Percentiles rank a stretch among this genome's conserved stretches.
Conservation (phyloP, 2,797 vertebrate species). For the Thunnus albacares region DNA sequence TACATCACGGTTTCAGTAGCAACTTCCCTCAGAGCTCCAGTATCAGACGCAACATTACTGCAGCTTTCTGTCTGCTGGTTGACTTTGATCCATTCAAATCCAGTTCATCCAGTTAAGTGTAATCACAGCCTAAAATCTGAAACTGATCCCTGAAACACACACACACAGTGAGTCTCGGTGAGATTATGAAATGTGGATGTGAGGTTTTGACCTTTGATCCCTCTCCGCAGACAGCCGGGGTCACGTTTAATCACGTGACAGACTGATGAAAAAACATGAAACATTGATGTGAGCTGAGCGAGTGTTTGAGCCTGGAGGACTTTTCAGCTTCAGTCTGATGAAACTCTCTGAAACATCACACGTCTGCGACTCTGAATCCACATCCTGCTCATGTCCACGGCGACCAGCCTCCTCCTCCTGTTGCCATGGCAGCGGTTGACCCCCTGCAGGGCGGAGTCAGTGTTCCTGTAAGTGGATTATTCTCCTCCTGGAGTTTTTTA, state of each 20-base stretch:
- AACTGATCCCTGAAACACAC: no score
- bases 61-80: no score
- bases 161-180: no score
- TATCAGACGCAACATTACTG: no score
- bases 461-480: slow-evolving; percentile 27
- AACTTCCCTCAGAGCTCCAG: no score
- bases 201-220: not conserved
- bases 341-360: slow-evolving; percentile 19
- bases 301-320: not conserved
- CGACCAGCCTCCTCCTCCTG: slow-evolving; percentile 5
- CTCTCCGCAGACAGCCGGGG: no score
- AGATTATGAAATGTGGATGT: no score
- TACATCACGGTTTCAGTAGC: no score
- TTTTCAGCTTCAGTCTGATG: slow-evolving; percentile 16
- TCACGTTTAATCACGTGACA: not conserved
- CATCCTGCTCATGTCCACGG: not conserved
- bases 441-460: not conserved
- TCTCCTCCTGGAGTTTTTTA: not conserved
- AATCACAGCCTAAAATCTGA: no score
- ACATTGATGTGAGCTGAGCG: not conserved
- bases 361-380: no score
- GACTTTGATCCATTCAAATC: no score
- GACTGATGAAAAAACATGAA: slow-evolving; percentile 3
- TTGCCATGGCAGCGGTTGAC: slow-evolving; percentile 30
- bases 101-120: no score